These are phyloP conservation scores for Lynx canadensis DNA, from an alignment of 2,113 vertebrate genomes.

Conservation along the genomic window DNA sequence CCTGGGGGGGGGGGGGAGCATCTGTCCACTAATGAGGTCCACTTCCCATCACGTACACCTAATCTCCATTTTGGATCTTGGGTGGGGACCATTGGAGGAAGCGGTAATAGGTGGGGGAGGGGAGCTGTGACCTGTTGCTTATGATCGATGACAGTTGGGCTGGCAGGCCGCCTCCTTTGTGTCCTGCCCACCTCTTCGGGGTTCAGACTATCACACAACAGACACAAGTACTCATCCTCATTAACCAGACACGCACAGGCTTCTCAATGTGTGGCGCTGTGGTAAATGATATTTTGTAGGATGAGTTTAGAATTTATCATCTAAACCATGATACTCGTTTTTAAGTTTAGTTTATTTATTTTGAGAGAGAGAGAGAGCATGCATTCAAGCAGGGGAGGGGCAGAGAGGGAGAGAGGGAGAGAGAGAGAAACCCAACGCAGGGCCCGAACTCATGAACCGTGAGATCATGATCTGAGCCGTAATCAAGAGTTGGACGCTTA, in stretches of 20 bases:
- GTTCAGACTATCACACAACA: neutral
- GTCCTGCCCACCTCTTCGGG: neutral
- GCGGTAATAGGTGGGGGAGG: neutral
- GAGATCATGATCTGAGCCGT: too few species aligned
- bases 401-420: too few species aligned
- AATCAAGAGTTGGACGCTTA: too few species aligned
- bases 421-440: too few species aligned
- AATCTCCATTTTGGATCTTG: neutral
- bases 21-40: neutral
- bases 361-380: too few species aligned
- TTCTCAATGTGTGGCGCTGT: neutral
- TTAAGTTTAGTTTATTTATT: too few species aligned
- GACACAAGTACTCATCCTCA: neutral
- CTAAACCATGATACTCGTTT: neutral
- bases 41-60: fast-evolving
- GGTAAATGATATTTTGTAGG: neutral
- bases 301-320: neutral
- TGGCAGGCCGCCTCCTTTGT: neutral
- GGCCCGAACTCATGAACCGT: too few species aligned
- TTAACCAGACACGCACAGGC: neutral
- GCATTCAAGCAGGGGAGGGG: too few species aligned
- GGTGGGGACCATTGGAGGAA: neutral
- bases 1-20: too few species aligned
- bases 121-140: neutral
- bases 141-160: neutral